Percentiles rank a stretch among this genome's conserved stretches.
These are phyloP conservation scores for Gymnocephalus cernua DNA, from an alignment of 2,113 vertebrate genomes.

Conservation along the genomic window DNA sequence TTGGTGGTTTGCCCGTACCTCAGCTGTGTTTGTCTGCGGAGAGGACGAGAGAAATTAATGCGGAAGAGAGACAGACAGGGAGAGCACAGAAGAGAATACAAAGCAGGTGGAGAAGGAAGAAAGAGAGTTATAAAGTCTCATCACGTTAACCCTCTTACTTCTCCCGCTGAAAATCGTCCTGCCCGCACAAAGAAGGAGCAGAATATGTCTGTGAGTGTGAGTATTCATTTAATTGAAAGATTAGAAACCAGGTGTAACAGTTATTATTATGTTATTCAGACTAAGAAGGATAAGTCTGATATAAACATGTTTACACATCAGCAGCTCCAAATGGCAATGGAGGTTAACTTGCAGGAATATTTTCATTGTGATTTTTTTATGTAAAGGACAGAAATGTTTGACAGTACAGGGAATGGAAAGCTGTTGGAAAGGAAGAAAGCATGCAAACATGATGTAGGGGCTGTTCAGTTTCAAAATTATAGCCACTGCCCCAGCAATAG, in stretches of 20 bases:
- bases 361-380: background rate
- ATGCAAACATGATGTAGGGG: background rate
- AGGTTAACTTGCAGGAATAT: background rate
- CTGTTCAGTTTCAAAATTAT: too few species aligned
- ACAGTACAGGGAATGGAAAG: background rate
- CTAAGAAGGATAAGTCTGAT: background rate
- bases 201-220: background rate
- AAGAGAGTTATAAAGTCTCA: background rate
- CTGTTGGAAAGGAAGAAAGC: background rate
- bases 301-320: background rate
- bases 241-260: background rate
- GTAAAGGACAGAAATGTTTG: background rate
- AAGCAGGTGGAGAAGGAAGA: conserved; percentile 4
- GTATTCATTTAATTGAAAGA: background rate
- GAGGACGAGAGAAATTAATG: conserved; percentile 35
- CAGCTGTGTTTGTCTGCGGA: conserved; percentile 38
- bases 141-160: background rate
- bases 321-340: background rate
- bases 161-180: background rate
- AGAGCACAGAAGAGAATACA: conserved; percentile 22
- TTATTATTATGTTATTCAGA: background rate
- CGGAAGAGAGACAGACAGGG: conserved; percentile 27
- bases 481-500: too few species aligned
- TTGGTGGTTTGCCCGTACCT: conserved; percentile 9
- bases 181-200: background rate